Evolutionary conservation across 1,140 invertebrate genomes (phyloP), one percentile per base, ranked within the genome.

Genomic region (Scaptomyza graminum): DNA sequence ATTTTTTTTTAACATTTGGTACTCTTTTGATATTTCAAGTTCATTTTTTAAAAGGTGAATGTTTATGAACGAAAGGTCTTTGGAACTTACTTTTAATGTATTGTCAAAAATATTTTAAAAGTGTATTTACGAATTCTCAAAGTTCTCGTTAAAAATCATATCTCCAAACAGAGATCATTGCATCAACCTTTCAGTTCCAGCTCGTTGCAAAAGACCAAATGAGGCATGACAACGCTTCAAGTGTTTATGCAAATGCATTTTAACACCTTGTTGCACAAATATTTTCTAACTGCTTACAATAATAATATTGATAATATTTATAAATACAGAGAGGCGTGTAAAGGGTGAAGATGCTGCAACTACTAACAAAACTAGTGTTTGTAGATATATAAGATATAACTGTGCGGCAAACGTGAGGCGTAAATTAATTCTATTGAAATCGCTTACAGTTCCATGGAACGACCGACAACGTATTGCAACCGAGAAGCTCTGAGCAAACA

Each of bases 381-480:
- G 34, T 37, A 39, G 9, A 37, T 11, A 9, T 39, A 39, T 3
- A 0, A 39, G n/a, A 39, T 39, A 64, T 73, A 68, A 68, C 65
- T 68, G 70, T 68, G 70, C 56, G 44, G 37, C 51, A 61, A 82
- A 81, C 76, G 90, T 90, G 89, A 90, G 90, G 90, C 90, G 90
- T 90, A 87, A 90, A 90, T 90, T 90, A 90, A 90, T 90, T 90
- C 89, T 87, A 90, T 90, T 90, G 80, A 90, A 90, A 74, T 83
- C 69, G 74, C 72, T 90, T 80, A 51, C 65, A 90, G 85, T 90
- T 90, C 89, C 84, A 74, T 76, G 89, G 79, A 90, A 90, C 62
- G 46, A 55, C 63, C 55, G 51, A 62, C 52, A 83, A 37, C 54
- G 31, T 61, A 50, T 51, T 18, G 56, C 49, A 57, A 56, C 54